Conservation (phyloP, 53 echinoderm and acorn worm genomes). For the Crossaster papposus region DNA sequence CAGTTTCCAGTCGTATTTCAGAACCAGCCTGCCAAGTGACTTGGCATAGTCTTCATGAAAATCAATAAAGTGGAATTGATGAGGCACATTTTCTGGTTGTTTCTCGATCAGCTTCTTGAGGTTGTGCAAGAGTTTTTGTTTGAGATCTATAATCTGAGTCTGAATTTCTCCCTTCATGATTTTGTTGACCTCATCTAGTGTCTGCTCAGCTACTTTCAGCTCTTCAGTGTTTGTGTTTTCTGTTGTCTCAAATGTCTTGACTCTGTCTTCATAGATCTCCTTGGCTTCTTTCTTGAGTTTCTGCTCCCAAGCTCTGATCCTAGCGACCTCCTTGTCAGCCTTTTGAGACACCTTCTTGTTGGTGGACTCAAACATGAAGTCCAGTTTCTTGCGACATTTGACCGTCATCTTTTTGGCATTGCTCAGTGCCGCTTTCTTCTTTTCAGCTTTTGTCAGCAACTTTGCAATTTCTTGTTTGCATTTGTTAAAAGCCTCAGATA, state of each 20-base stretch:
- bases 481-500: background rate
- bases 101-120: background rate
- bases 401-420: background rate
- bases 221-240: background rate
- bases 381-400: constrained; percentile 22
- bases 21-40: constrained; percentile 5
- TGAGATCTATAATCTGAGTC: constrained; percentile 1
- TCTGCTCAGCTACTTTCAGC: background rate
- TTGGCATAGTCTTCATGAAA: constrained; percentile 9
- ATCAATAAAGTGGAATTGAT: background rate
- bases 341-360: constrained; percentile 25
- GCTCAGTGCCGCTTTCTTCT: constrained; percentile 6
- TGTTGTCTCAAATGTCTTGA: constrained; percentile 12
- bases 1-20: constrained; percentile 6
- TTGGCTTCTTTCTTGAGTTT: constrained; percentile 27
- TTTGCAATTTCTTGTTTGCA: background rate
- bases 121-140: background rate
- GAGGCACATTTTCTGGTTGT: background rate
- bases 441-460: background rate
- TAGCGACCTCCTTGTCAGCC: constrained; percentile 36
- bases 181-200: background rate
- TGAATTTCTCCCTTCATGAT: background rate
- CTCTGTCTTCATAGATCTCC: constrained; percentile 27
- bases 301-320: constrained; percentile 19
- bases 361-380: constrained; percentile 17